Conservation (phyloP, 2,113 vertebrate species). For the Amphilophus citrinellus region DNA sequence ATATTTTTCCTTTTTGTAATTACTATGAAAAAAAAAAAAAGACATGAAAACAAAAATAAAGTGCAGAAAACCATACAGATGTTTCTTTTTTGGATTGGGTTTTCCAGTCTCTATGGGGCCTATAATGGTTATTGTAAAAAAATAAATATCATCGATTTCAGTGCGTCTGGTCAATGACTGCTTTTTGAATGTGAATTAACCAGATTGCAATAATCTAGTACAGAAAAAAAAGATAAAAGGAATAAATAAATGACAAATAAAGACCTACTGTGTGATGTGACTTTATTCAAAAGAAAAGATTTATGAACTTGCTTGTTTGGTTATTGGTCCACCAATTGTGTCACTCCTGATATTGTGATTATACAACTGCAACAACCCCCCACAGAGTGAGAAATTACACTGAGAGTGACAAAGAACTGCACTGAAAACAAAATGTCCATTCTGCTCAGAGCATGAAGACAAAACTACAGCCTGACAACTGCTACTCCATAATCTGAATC, state of each 20-base stretch:
- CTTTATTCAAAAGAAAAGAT: constrained; percentile 46
- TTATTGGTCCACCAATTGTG: neutral
- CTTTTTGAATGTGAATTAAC: constrained; percentile 99
- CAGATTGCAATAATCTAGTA: constrained; percentile 98
- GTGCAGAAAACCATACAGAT: constrained; percentile 78
- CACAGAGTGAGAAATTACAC: neutral
- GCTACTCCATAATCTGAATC: neutral
- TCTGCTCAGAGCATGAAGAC: neutral
- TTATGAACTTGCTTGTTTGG: neutral
- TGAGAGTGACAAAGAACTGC: neutral
- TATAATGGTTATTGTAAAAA: constrained; percentile 95
- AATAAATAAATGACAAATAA: constrained; percentile 89
- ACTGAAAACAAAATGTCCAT: neutral
- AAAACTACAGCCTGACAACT: no score
- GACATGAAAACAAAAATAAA: constrained; percentile 79
- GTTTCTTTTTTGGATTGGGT: constrained; percentile 87
- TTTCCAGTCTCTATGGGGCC: constrained; percentile 95
- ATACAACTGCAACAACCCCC: neutral
- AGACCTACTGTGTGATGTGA: constrained; percentile 84
- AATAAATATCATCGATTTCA: constrained; percentile 97
- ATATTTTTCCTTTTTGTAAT: constrained; percentile 87
- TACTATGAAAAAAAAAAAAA: constrained; percentile 83
- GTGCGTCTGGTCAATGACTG: constrained; percentile 96
- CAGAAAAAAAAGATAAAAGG: constrained; percentile 83
- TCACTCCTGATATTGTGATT: neutral